Conservation (phyloP, 1,140 invertebrate species). For the Drosophila santomea region DNA sequence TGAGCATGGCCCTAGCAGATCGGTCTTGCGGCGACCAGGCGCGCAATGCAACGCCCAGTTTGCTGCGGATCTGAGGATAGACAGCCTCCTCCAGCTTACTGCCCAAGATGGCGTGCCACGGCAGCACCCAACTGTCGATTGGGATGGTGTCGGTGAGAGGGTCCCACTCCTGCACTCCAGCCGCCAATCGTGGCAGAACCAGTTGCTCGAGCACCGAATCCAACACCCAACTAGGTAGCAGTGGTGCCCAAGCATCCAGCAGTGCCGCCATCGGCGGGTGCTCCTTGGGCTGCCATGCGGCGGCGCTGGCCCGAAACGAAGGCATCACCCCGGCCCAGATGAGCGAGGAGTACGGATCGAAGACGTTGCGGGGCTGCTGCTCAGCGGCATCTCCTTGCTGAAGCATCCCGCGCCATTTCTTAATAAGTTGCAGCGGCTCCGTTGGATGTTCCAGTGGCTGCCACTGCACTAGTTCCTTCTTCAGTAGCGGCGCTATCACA, state of each 20-base stretch:
- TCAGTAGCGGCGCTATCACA: slow-evolving; percentile 89
- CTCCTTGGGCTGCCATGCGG: slow-evolving; percentile 90
- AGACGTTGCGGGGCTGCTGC: slow-evolving; percentile 85
- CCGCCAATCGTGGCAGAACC: slow-evolving; percentile 91
- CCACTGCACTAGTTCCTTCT: slow-evolving; percentile 90
- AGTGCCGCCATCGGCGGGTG: slow-evolving; percentile 91
- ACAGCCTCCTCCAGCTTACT: slow-evolving; percentile 90
- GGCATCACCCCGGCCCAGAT: slow-evolving; percentile 97
- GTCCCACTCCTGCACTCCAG: slow-evolving; percentile 96
- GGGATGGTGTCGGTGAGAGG: slow-evolving; percentile 96
- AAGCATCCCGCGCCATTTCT: slow-evolving; percentile 90
- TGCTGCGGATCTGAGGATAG: slow-evolving; percentile 96
- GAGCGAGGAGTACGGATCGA: slow-evolving; percentile 92
- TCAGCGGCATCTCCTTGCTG: slow-evolving; percentile 55
- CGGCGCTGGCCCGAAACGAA: slow-evolving; percentile 84
- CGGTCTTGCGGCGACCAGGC: slow-evolving; percentile 97
- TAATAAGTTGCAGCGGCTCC: slow-evolving; percentile 88
- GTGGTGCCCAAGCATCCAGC: slow-evolving; percentile 91
- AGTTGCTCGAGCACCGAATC: slow-evolving; percentile 93
- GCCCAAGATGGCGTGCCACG: slow-evolving; percentile 89
- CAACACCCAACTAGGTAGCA: slow-evolving; percentile 93
- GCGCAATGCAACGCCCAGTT: slow-evolving; percentile 93
- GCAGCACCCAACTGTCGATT: slow-evolving; percentile 98
- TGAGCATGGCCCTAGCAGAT: slow-evolving; percentile 95
- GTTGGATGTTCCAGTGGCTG: slow-evolving; percentile 89